Evolutionary conservation across 2,888 invertebrate genomes (phyloP).

Genomic region (Agrenia bidenticulata): DNA sequence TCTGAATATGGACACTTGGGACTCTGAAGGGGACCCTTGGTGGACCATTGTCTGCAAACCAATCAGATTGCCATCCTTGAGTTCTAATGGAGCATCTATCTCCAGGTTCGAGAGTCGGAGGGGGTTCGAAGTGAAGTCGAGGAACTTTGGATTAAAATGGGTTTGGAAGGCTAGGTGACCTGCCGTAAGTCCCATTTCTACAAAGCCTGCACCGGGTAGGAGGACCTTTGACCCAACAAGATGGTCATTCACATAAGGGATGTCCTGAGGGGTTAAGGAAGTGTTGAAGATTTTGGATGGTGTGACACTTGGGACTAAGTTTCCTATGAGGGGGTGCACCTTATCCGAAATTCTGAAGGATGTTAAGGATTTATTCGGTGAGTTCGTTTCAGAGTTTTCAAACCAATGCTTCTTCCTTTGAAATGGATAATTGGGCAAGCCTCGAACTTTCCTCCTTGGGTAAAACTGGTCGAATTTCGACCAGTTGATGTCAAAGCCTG

Average conservation of each 20-base stretch:
- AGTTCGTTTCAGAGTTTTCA: background rate
- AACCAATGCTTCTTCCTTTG: constrained; percentile 34
- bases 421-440: constrained; percentile 36
- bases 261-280: constrained; percentile 12
- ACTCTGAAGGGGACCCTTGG: background rate
- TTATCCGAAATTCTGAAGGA: background rate
- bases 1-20: background rate
- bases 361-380: background rate
- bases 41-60: no score
- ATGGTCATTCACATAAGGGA: constrained; percentile 23
- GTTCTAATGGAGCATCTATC: constrained; percentile 29
- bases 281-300: constrained; percentile 23
- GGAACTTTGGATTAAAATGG: background rate
- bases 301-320: constrained; percentile 28
- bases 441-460: constrained; percentile 15
- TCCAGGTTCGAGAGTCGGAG: constrained; percentile 26
- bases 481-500: constrained; percentile 31
- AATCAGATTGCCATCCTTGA: no score
- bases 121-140: constrained; percentile 26
- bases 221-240: background rate
- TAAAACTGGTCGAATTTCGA: constrained; percentile 20
- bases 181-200: constrained; percentile 25
- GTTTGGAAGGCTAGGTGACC: constrained; percentile 18
- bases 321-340: constrained; percentile 37
- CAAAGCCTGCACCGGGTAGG: constrained; percentile 3